Evolutionary conservation across 1,140 invertebrate genomes (phyloP), one percentile per base, ranked within the genome.

Genomic region (Trissolcus basalis): DNA sequence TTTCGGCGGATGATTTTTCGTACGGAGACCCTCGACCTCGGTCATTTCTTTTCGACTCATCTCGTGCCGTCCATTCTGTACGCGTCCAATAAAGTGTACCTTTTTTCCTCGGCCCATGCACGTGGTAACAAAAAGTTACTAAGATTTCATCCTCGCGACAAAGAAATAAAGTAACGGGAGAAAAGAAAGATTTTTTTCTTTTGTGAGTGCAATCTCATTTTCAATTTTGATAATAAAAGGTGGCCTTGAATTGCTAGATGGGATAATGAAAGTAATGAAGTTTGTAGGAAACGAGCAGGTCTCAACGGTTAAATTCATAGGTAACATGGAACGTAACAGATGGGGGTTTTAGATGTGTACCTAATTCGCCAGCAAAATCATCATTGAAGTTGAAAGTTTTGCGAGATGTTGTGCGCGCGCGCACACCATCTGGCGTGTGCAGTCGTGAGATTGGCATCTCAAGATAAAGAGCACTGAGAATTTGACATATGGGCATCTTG

Each of bases 391-490:
- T 69, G 77, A 15, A 73, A 68, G 69, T 82, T 83, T n/a, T n/a
- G n/a, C n/a, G n/a, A n/a, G n/a, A n/a, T n/a, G n/a, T n/a, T 80
- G 19, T 6, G 19, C 19, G 1, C 19, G 19, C 80, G 69, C 78
- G 72, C 60, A 60, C 78, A 33, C 83, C 83, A 85, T 83, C 83
- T 85, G 83, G 81, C 67, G 72, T 61, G 77, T 58, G 67, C 77
- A 51, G 60, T 78, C 72, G 45, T 59, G 54, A 75, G 74, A 77
- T 77, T 71, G 74, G 74, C 74, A 77, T 77, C 63, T 68, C 70
- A 68, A 81, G 79, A 80, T 77, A 79, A 81, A 79, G 73, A n/a
- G 71, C 70, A 55, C 54, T 54, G 56, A 63, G 77, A 77, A 78
- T 69, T 71, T 81, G 79, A 80, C 83, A 83, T 82, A 80, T 83